These are phyloP conservation scores for Dendronephthya gigantea DNA, from an alignment of 64 coral and sea anemone species.

Conservation along the genomic window DNA sequence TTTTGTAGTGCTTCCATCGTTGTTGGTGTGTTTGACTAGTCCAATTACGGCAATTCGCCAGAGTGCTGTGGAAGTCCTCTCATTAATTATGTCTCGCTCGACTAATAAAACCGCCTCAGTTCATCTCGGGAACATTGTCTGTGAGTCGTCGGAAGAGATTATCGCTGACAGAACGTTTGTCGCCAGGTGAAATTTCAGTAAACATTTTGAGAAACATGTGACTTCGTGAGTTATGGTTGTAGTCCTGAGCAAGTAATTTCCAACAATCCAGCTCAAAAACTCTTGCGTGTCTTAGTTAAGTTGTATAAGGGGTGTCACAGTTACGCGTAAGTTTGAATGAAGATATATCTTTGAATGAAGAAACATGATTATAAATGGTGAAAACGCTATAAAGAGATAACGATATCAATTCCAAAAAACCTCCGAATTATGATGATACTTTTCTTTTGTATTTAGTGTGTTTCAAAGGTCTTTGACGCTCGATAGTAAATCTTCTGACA, in stretches of 20 bases:
- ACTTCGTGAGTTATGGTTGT: too few species aligned
- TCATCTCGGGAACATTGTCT: neutral
- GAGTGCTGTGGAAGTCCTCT: neutral
- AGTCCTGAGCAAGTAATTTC: too few species aligned
- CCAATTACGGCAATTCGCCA: neutral
- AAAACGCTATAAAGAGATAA: too few species aligned
- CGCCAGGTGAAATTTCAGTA: neutral
- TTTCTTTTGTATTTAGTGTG: neutral
- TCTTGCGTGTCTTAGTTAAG: too few species aligned
- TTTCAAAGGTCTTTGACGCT: neutral
- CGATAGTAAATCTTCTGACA: neutral
- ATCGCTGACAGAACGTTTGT: neutral
- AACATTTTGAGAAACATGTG: neutral
- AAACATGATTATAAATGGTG: too few species aligned
- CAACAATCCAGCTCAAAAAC: too few species aligned
- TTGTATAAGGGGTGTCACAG: too few species aligned
- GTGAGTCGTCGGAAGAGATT: neutral
- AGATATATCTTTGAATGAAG: too few species aligned
- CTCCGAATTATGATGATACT: neutral
- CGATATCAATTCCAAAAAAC: too few species aligned
- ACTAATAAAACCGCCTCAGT: neutral
- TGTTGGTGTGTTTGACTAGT: conserved; percentile 1
- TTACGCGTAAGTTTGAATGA: too few species aligned
- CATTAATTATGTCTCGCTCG: neutral
- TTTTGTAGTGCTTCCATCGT: neutral